These are phyloP conservation scores for Monochamus saltuarius DNA, from an alignment of 1,140 invertebrate species.

Conservation along the genomic window DNA sequence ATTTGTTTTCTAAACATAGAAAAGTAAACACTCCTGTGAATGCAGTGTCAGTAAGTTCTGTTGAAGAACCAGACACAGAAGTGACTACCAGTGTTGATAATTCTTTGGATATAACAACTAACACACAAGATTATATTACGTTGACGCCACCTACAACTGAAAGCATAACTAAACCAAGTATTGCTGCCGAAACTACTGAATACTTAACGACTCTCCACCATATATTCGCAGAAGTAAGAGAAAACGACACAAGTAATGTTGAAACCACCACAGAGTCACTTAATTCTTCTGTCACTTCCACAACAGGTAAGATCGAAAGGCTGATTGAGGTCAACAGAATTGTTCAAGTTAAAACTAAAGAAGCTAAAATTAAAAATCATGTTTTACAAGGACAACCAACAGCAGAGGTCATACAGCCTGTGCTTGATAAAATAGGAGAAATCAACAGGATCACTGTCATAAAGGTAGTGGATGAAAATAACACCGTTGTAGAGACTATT, in stretches of 20 bases:
- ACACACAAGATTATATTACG: too few relatives aligned
- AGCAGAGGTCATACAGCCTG: conserved; percentile 58
- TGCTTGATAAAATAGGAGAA: conserved; percentile 64
- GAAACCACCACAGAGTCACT: conserved; percentile 24
- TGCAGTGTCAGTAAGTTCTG: not conserved
- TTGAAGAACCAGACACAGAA: not conserved
- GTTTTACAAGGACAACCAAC: conserved; percentile 56
- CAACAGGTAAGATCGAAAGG: conserved; percentile 53
- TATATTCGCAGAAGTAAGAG: conserved; percentile 52
- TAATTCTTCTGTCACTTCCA: conserved; percentile 5
- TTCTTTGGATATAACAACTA: too few relatives aligned
- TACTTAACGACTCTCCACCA: conserved; percentile 56
- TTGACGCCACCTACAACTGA: conserved; percentile 10
- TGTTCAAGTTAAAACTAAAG: conserved; percentile 64
- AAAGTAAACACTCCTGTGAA: conserved; percentile 44
- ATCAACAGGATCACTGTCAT: conserved; percentile 65
- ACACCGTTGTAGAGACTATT: conserved; percentile 23
- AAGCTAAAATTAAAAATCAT: conserved; percentile 56
- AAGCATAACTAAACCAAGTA: conserved; percentile 7
- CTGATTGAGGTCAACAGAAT: conserved; percentile 66
- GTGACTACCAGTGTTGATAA: not conserved
- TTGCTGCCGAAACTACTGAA: conserved; percentile 42
- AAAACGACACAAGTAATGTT: conserved; percentile 27
- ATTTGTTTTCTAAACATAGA: conserved; percentile 54
- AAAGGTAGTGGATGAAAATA: conserved; percentile 58